Base-by-base conservation (phyloP, 1,140 invertebrate species). In the Littorina saxatilis region DNA sequence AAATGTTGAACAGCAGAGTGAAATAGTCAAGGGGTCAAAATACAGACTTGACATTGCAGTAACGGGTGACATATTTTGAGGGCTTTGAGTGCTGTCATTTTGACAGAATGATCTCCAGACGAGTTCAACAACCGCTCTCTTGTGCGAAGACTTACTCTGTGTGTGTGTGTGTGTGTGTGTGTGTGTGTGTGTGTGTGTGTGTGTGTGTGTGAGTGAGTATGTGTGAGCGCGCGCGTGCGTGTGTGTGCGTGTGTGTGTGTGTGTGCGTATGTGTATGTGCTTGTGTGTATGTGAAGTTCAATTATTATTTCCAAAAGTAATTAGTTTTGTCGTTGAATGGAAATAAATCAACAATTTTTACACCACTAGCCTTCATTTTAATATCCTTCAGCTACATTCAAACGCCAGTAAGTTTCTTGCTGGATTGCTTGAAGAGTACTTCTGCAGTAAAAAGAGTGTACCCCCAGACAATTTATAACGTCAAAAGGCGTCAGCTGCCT, bases 241-340 rank as follows among this genome's bases (percentile, higher is more conserved):
- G 58, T 61, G 58, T 61, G 58, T 61, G 58, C n/a, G 58, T 61
- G 58, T 61, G 58, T 61, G 58, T 61, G 58, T n/a, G 27, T 61
- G 20, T 61, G 27, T 61, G 58, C n/a, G 20, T 61, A 7, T n/a
- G 58, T 61, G 20, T 61, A 7, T 61, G 58, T 23, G 58, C n/a
- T 7, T 23, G 20, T 61, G 27, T 61, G 20, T 23, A 23, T 61
- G 20, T 61, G 58, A 7, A 5, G 58, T 61, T 61, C n/a, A 23
- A 13, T 52, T 52, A 23, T 52, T 52, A 23, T 52, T 52, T 52
- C n/a, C n/a, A n/a, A n/a, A n/a, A n/a, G n/a, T n/a, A n/a, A n/a
- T n/a, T n/a, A n/a, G n/a, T n/a, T n/a, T n/a, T n/a, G n/a, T n/a
- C n/a, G n/a, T n/a, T n/a, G n/a, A n/a, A n/a, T n/a, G n/a, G n/a